phyloP scores from a whole-genome alignment of 2,113 vertebrate genomes.

The human region GRCh38 chr5:10106001-10106500 shows the following conservation, averaged over 20 bases:
- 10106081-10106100: not conserved
- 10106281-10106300: not conserved
- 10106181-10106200: not conserved
- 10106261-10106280: not conserved
- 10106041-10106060: not conserved
- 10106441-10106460: not conserved
- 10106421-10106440: not conserved
- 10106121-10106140: not conserved
- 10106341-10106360: not conserved
- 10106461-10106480: not conserved
- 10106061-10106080: not conserved
- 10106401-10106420: not conserved
- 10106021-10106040: not conserved
- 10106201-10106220: not conserved
- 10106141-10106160: not conserved
- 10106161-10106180: not conserved
- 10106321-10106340: too few relatives aligned
- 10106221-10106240: not conserved
- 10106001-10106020: not conserved
- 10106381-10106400: not conserved
- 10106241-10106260: not conserved
- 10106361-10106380: not conserved
- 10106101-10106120: not conserved
- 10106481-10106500: accelerated
- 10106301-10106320: not conserved